phyloP scores from a whole-genome alignment of 2,888 invertebrate genomes.

The Lasioglossum morio region DNA sequence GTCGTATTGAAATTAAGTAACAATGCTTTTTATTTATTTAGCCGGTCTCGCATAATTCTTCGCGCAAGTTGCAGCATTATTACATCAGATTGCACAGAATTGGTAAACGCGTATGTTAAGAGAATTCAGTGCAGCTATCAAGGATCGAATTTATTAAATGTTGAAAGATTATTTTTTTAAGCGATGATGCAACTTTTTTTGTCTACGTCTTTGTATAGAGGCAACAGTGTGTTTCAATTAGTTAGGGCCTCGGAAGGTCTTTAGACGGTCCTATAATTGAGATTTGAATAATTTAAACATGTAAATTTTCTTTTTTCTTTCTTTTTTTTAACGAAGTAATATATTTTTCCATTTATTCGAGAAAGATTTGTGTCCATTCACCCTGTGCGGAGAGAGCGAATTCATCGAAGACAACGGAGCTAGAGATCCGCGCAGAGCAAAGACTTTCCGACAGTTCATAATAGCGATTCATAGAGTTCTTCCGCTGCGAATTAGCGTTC shows the following conservation, averaged over 20 bases:
- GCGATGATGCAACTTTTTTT: background rate
- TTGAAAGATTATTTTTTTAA: background rate
- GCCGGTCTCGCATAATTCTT: background rate
- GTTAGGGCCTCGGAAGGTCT: background rate
- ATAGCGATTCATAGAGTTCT: background rate
- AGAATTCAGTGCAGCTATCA: background rate
- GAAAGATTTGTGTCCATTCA: too few species aligned
- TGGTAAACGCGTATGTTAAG: background rate
- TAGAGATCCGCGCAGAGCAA: background rate
- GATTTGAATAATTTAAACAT: too few species aligned
- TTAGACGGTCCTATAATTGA: background rate
- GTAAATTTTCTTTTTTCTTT: too few species aligned
- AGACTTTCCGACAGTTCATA: background rate
- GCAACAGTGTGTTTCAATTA: background rate
- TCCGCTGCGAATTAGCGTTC: slow-evolving; percentile 1
- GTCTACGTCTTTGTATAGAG: background rate
- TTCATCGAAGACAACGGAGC: too few species aligned
- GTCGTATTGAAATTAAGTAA: background rate
- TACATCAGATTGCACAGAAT: background rate
- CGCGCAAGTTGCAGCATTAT: background rate
- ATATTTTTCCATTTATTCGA: too few species aligned
- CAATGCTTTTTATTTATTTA: background rate
- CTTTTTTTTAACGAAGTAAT: too few species aligned
- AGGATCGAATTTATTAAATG: background rate
- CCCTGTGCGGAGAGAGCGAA: too few species aligned